phyloP scores from a whole-genome alignment of 2,113 vertebrate genomes.

The Dipodomys stephensi region DNA sequence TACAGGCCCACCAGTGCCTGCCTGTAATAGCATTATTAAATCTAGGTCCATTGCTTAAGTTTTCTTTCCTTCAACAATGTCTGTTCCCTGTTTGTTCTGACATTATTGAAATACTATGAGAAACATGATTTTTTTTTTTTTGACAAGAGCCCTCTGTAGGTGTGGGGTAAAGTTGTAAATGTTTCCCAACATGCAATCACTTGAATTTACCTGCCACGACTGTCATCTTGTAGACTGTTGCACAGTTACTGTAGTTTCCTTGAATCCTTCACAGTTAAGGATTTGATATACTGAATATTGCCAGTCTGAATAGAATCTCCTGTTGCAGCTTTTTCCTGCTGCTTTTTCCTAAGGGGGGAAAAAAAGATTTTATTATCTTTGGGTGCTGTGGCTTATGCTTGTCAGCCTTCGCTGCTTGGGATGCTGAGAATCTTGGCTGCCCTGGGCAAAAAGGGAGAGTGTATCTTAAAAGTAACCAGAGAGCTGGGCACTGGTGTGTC shows the following conservation, averaged over 20 bases:
- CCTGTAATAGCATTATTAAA: conserved; percentile 2
- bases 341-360: conserved; percentile 1
- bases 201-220: conserved; percentile 14
- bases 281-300: conserved; percentile 1
- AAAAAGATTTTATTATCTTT: conserved; percentile 16
- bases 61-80: conserved; percentile 17
- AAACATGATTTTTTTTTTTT: conserved; percentile 41
- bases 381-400: too few species aligned
- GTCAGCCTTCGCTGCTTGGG: too few species aligned
- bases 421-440: too few species aligned
- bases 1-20: too few species aligned
- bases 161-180: background rate
- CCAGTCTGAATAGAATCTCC: background rate
- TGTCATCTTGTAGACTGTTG: conserved; percentile 19
- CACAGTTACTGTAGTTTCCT: background rate
- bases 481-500: too few species aligned
- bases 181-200: background rate
- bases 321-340: background rate
- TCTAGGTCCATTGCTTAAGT: conserved; percentile 20
- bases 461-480: too few species aligned
- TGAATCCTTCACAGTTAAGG: background rate
- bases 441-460: too few species aligned
- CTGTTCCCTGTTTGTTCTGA: conserved; percentile 46
- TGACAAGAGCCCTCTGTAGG: background rate
- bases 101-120: conserved; percentile 31